These are phyloP conservation scores for Phasia obesa DNA, from an alignment of 2,888 invertebrate species.

Conservation along the genomic window DNA sequence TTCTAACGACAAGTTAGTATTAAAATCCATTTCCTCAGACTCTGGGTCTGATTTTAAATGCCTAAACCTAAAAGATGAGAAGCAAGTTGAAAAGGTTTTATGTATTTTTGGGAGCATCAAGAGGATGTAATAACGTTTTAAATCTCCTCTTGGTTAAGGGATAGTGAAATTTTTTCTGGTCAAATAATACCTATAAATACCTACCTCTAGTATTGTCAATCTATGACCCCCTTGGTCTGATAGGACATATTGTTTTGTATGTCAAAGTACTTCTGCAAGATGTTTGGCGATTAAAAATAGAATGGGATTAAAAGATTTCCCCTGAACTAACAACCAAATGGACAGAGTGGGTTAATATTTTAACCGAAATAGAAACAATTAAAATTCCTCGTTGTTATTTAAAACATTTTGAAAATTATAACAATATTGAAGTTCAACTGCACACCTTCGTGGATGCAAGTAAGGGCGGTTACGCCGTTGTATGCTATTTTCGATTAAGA, in stretches of 20 bases:
- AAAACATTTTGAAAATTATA: slow-evolving; percentile 1
- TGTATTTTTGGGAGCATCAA: too few relatives aligned
- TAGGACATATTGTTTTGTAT: slow-evolving; percentile 42
- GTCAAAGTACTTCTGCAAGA: slow-evolving; percentile 41
- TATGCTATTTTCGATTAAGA: neutral
- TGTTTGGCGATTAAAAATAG: slow-evolving; percentile 6
- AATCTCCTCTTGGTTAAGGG: too few relatives aligned
- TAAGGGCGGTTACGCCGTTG: neutral
- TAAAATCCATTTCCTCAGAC: too few relatives aligned
- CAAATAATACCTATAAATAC: too few relatives aligned
- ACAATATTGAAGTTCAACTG: neutral
- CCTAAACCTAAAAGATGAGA: too few relatives aligned
- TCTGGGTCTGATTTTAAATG: too few relatives aligned
- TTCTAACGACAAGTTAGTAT: too few relatives aligned
- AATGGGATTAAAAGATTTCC: slow-evolving; percentile 31
- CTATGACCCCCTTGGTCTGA: too few relatives aligned
- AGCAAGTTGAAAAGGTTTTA: too few relatives aligned
- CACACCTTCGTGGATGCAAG: slow-evolving; percentile 37
- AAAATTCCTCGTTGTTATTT: slow-evolving; percentile 29
- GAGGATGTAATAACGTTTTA: too few relatives aligned
- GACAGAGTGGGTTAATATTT: slow-evolving; percentile 32
- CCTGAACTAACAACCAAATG: slow-evolving; percentile 28
- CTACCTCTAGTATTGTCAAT: too few relatives aligned
- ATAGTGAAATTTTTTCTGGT: too few relatives aligned
- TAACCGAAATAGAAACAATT: slow-evolving; percentile 15